phyloP scores from a whole-genome alignment of 2,888 invertebrate species.

The Harmothoe impar region DNA sequence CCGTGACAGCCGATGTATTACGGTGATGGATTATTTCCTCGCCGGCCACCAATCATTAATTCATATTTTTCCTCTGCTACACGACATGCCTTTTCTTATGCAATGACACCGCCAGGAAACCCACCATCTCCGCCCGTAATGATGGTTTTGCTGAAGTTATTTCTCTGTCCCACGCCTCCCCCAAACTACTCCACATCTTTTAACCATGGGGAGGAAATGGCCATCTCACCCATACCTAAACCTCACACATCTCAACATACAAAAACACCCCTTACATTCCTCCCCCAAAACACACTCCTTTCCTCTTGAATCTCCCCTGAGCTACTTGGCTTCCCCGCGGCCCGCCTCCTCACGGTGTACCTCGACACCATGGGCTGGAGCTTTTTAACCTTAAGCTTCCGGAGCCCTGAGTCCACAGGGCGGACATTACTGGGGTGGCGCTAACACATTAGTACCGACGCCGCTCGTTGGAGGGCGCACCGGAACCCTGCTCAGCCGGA shows the following conservation, averaged over 20 bases:
- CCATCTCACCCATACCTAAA: not conserved
- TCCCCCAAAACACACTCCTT: not conserved
- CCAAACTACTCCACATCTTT: not conserved
- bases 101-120: constrained; percentile 33
- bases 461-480: not conserved
- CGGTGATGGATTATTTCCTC: constrained; percentile 54
- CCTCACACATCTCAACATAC: not conserved
- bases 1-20: constrained; percentile 56
- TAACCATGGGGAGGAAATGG: not conserved
- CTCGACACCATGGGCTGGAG: not conserved
- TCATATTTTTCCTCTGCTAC: constrained; percentile 54
- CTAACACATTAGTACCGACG: not conserved
- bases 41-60: constrained; percentile 51
- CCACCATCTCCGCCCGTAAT: not conserved
- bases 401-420: not conserved
- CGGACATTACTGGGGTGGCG: not conserved
- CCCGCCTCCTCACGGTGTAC: not conserved
- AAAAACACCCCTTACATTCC: not conserved
- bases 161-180: not conserved
- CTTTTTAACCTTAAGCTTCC: constrained; percentile 6
- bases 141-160: not conserved
- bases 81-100: constrained; percentile 33
- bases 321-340: not conserved
- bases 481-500: not conserved
- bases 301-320: not conserved